A percentile compares a stretch with the other conserved stretches of the same genome.
Conservation (phyloP, 1,140 invertebrate species). For the Drosophila erecta region DNA sequence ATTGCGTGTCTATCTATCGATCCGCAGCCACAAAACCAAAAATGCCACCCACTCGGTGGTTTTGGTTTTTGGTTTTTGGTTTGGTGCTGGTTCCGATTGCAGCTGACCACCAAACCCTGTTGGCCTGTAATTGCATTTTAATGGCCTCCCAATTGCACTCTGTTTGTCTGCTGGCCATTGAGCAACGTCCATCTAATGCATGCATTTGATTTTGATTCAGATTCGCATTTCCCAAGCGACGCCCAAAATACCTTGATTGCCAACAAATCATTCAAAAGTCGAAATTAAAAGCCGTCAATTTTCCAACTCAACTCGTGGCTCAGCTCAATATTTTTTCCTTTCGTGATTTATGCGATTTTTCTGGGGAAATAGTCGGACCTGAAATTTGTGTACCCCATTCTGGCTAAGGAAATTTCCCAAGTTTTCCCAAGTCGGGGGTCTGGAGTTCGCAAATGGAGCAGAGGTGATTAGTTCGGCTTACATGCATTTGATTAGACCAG, state of each 20-base stretch:
- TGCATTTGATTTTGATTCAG: slow-evolving; percentile 2
- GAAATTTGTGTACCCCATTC: slow-evolving; percentile 27
- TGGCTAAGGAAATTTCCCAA: slow-evolving; percentile 27
- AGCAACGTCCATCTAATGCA: slow-evolving; percentile 34
- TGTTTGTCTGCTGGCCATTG: slow-evolving; percentile 29
- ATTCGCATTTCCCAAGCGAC: slow-evolving; percentile 46
- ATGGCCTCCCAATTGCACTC: slow-evolving; percentile 62
- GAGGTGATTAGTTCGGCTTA: slow-evolving; percentile 5
- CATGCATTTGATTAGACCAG: slow-evolving; percentile 25
- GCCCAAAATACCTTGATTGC: slow-evolving; percentile 53
- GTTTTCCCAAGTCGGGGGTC: slow-evolving; percentile 20
- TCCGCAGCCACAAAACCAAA: slow-evolving; percentile 16
- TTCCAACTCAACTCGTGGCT: slow-evolving; percentile 18
- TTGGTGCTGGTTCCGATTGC: slow-evolving; percentile 11
- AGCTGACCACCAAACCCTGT: slow-evolving; percentile 20
- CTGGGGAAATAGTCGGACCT: slow-evolving; percentile 11
- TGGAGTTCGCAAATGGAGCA: neutral
- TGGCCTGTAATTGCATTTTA: slow-evolving; percentile 74
- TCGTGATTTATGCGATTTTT: slow-evolving; percentile 58
- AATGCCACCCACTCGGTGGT: slow-evolving; percentile 48
- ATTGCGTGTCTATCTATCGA: slow-evolving; percentile 55
- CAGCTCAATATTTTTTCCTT: slow-evolving; percentile 8
- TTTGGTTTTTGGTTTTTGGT: neutral
- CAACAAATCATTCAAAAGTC: slow-evolving; percentile 67
- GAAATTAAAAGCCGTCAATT: slow-evolving; percentile 65